Conservation (phyloP, 2,888 invertebrate genomes). For the Nymphalis urticae region DNA sequence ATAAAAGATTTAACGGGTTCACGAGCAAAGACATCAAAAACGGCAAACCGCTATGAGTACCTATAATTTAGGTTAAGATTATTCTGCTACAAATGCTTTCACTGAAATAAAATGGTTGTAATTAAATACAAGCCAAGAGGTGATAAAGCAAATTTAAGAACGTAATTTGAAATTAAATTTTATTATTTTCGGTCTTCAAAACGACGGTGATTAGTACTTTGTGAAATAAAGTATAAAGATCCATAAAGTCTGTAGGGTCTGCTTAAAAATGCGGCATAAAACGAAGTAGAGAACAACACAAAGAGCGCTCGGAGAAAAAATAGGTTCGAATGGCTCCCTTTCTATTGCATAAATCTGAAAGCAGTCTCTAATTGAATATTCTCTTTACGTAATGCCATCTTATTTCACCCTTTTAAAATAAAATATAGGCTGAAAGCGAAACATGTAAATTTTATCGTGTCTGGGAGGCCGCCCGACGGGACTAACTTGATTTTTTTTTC, state of each 20-base stretch:
- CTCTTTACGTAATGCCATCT: conserved; percentile 75
- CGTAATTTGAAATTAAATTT: conserved; percentile 25
- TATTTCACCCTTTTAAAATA: conserved; percentile 79
- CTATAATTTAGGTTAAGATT: conserved; percentile 52
- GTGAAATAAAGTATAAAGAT: conserved; percentile 18
- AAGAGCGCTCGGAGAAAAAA: conserved; percentile 51
- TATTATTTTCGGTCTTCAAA: conserved; percentile 16
- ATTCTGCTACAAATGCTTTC: conserved; percentile 37
- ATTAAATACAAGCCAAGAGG: conserved; percentile 36
- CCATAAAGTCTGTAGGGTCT: conserved; percentile 25
- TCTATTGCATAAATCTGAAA: conserved; percentile 68
- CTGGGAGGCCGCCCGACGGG: conserved; percentile 62
- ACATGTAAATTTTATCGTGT: conserved; percentile 80
- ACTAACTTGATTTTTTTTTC: conserved; percentile 66
- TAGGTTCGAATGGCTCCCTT: conserved; percentile 53
- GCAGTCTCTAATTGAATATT: conserved; percentile 78
- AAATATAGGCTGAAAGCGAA: conserved; percentile 76
- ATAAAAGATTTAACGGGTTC: conserved; percentile 64
- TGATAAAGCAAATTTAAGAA: conserved; percentile 27
- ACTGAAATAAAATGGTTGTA: conserved; percentile 39
- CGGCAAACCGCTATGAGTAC: conserved; percentile 51
- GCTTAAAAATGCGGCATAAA: conserved; percentile 29
- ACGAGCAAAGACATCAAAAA: conserved; percentile 56
- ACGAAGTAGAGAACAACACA: conserved; percentile 43
- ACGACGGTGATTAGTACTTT: conserved; percentile 18